Conservation (phyloP, 92 coral and sea anemone species). For the Muricea muricata region DNA sequence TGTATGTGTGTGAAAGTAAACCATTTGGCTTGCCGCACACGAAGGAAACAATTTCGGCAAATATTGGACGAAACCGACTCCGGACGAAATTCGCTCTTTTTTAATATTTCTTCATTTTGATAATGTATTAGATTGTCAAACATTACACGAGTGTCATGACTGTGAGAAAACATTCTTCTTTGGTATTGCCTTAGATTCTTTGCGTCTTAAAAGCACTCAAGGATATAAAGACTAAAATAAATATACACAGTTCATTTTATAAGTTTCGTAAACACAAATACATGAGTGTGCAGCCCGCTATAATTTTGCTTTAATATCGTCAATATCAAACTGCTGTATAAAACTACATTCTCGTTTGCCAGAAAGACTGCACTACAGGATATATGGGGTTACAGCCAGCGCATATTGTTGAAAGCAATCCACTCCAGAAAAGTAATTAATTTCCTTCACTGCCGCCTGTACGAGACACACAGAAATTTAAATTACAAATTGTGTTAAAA, state of each 20-base stretch:
- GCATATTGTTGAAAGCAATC: not conserved
- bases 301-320: not conserved
- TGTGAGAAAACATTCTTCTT: not conserved
- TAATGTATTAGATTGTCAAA: not conserved
- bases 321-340: not conserved
- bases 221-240: not conserved
- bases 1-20: not conserved
- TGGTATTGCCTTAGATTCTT: not conserved
- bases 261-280: no score
- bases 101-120: conserved; percentile 3
- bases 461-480: not conserved
- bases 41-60: not conserved
- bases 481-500: conserved; percentile 5
- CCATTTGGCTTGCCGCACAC: not conserved
- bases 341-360: not conserved
- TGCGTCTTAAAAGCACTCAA: not conserved
- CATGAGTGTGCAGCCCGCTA: no score
- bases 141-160: no score
- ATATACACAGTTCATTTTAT: no score
- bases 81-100: not conserved
- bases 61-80: not conserved
- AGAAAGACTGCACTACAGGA: conserved; percentile 23
- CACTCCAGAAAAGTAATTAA: conserved; percentile 7
- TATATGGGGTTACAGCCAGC: no score
- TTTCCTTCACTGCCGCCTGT: conserved; percentile 10